A percentile compares a stretch with the other conserved stretches of the same genome.
Conservation (phyloP, 2,113 vertebrate genomes). For the Sander lucioperca region DNA sequence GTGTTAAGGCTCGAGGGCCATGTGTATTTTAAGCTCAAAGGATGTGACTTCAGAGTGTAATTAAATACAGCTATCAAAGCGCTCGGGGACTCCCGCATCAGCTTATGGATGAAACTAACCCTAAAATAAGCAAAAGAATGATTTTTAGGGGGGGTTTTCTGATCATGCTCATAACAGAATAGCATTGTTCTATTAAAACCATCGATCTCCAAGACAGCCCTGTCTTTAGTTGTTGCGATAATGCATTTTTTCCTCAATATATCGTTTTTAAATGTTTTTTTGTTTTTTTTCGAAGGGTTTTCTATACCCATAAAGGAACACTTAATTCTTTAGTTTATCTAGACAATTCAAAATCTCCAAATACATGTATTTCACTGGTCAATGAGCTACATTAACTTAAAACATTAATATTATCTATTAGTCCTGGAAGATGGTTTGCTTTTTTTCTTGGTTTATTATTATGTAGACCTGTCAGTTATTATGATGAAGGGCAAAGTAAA, state of each 20-base stretch:
- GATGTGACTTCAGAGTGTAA: slow-evolving; percentile 45
- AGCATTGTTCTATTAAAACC: neutral
- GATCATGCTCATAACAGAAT: neutral
- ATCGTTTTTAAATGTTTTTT: too few species aligned
- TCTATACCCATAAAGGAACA: neutral
- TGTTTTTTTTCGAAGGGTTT: neutral
- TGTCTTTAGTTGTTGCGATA: neutral
- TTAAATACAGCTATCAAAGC: slow-evolving; percentile 32
- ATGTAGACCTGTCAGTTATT: neutral
- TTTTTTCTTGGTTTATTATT: neutral
- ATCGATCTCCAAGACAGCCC: too few species aligned
- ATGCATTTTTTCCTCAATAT: neutral
- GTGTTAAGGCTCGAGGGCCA: neutral
- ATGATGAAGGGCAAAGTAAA: neutral
- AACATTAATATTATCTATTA: neutral
- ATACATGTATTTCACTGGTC: neutral
- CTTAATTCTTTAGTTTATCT: neutral
- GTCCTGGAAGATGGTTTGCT: neutral
- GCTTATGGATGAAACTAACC: slow-evolving; percentile 20
- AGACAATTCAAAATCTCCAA: neutral
- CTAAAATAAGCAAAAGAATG: neutral
- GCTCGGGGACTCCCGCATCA: neutral
- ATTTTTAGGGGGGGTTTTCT: neutral
- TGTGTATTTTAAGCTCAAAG: slow-evolving; percentile 7
- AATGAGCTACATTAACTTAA: neutral